These are phyloP conservation scores for Calliopsis andreniformis DNA, from an alignment of 1,140 invertebrate species.

Conservation along the genomic window DNA sequence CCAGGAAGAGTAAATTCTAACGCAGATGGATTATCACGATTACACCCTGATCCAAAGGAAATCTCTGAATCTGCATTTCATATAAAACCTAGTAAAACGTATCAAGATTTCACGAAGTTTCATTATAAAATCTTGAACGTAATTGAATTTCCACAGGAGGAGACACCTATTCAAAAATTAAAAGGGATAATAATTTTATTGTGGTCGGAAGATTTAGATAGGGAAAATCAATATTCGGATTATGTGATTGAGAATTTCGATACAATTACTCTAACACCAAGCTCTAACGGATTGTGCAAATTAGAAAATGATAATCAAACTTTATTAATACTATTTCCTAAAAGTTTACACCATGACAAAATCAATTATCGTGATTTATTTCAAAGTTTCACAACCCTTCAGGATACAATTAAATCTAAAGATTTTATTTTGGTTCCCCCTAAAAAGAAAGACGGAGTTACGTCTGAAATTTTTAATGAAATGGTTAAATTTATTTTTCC, in stretches of 20 bases:
- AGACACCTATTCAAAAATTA: not conserved
- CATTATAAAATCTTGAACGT: not conserved
- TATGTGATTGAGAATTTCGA: not conserved
- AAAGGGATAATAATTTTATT: not conserved
- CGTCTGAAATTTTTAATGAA: constrained; percentile 3
- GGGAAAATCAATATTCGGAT: not conserved
- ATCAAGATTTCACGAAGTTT: not conserved
- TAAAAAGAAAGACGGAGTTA: not conserved
- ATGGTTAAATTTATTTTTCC: constrained; percentile 8
- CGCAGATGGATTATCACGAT: not conserved
- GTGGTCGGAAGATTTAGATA: constrained; percentile 3
- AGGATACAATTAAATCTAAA: not conserved
- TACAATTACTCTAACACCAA: not conserved
- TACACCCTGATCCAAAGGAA: not conserved
- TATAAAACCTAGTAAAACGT: not conserved
- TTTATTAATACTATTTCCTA: constrained; percentile 4
- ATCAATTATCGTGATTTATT: constrained; percentile 8
- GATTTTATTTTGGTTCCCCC: not conserved
- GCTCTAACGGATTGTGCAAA: not conserved
- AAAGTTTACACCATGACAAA: constrained; percentile 5
- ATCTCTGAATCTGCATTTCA: not conserved
- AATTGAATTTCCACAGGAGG: not conserved
- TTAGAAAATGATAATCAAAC: not conserved
- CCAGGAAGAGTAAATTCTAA: not conserved
- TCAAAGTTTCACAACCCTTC: not conserved